Base-by-base conservation (phyloP, 2,113 vertebrate species). In the Ophthalmolycus amberensis region DNA sequence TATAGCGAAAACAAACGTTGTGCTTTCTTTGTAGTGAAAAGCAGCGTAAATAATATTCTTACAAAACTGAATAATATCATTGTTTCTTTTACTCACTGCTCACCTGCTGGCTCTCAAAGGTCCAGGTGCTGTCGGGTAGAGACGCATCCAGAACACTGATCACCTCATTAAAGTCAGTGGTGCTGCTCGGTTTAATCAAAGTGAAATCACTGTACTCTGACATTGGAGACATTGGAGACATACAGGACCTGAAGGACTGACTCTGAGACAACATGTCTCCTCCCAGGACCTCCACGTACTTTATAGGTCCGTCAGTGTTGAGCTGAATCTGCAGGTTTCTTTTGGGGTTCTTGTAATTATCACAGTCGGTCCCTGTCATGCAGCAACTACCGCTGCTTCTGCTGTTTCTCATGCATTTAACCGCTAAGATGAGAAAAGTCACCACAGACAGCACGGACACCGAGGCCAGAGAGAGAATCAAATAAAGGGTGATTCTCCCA, bases 171-270 rank as follows among this genome's bases (percentile, higher is more conserved):
- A 91, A 91, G 70, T 89, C 90, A n/a, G 86, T 89, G 81, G 91
- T 93, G 88, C 92, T 96, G 25, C 54, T 58, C 22, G 95, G 94
- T 66, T 94, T 96, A 85, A 95, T 89, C 84, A 96, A 92, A 74
- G 95, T 93, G 89, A 96, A 94, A 73, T 95, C 95, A 85, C 95
- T 95, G 93, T 94, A 94, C 85, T 95, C 95, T 37, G 95, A 95
- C 75, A 95, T 93, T 0, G 95, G 96, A 32, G 95, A 96, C 77
- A 96, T 94, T 0, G 95, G 96, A 32, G 95, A 96, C 77, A 96
- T 94, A 72, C 94, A 96, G 78, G 95, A 95, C 77, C 95, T 93
- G 87, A 95, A 95, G 38, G 94, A 88, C 82, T 91, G 89, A 87
- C 91, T 92, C 78, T 90, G 95, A 0, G 95, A 95, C 46, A 95